Conservation (phyloP, 2,797 vertebrate genomes). For the Morus bassanus region DNA sequence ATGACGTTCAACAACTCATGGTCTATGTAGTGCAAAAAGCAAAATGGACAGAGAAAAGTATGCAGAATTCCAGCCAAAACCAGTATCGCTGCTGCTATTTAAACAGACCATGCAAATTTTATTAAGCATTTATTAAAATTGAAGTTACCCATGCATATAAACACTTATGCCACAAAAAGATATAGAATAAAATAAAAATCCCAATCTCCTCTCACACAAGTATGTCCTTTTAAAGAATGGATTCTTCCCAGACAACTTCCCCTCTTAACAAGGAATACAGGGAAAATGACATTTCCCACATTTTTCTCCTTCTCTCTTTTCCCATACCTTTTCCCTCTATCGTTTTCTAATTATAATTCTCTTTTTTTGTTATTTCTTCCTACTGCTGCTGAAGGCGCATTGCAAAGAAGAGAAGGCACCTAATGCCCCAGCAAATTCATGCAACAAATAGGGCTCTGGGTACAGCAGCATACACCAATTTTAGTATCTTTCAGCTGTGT, state of each 20-base stretch:
- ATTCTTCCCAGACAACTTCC: neutral
- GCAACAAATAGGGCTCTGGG: neutral
- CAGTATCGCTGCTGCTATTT: neutral
- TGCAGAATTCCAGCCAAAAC: neutral
- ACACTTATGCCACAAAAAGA: neutral
- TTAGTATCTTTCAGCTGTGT: fast-evolving
- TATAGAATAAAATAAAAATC: neutral
- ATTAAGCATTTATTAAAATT: neutral
- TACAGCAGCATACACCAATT: neutral
- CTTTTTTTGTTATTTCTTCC: neutral
- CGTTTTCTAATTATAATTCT: neutral
- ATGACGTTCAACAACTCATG: neutral
- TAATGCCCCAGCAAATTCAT: neutral
- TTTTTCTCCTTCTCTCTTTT: neutral
- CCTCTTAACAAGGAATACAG: no score
- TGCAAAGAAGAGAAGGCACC: neutral
- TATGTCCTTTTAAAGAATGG: neutral
- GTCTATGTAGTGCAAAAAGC: neutral
- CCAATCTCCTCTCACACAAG: neutral
- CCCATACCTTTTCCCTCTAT: neutral
- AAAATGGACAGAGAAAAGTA: neutral
- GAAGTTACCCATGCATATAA: neutral
- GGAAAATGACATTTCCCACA: no score
- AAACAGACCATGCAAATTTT: neutral
- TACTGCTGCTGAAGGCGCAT: neutral